phyloP scores from a whole-genome alignment of 2,888 invertebrate species.

The Resseliella maxima region DNA sequence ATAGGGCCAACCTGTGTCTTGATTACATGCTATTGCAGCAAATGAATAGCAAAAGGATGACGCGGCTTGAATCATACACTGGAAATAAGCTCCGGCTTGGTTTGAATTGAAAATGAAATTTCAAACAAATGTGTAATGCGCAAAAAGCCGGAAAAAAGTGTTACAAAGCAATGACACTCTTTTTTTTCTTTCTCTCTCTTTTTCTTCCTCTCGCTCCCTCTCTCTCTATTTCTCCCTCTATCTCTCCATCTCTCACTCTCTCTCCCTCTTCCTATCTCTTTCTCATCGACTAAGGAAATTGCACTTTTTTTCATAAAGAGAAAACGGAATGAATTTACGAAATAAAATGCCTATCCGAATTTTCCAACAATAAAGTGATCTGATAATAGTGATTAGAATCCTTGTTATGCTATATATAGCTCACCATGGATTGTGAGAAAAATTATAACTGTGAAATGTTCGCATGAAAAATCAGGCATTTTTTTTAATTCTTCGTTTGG shows the following conservation, averaged over 20 bases:
- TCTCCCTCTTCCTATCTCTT: background rate
- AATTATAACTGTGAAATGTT: background rate
- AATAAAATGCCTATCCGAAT: background rate
- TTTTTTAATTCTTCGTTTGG: too few species aligned
- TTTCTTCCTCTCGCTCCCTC: too few species aligned
- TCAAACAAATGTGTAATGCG: background rate
- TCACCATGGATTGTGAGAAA: background rate
- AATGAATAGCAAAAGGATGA: slow-evolving; percentile 6
- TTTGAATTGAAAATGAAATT: background rate
- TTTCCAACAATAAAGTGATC: background rate
- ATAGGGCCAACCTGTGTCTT: background rate
- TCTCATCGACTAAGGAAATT: background rate
- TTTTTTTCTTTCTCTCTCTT: too few species aligned
- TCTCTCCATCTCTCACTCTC: too few species aligned
- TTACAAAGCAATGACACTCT: too few species aligned
- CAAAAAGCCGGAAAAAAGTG: background rate
- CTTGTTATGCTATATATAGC: background rate
- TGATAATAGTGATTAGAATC: background rate
- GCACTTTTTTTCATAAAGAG: background rate
- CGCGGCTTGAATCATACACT: background rate
- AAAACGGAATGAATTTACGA: background rate
- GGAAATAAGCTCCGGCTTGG: slow-evolving; percentile 27
- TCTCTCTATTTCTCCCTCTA: too few species aligned
- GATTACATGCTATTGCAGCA: background rate
- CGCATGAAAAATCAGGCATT: background rate